These are phyloP conservation scores for Eucera pruinosa DNA, from an alignment of 2,888 invertebrate species.

Conservation along the genomic window DNA sequence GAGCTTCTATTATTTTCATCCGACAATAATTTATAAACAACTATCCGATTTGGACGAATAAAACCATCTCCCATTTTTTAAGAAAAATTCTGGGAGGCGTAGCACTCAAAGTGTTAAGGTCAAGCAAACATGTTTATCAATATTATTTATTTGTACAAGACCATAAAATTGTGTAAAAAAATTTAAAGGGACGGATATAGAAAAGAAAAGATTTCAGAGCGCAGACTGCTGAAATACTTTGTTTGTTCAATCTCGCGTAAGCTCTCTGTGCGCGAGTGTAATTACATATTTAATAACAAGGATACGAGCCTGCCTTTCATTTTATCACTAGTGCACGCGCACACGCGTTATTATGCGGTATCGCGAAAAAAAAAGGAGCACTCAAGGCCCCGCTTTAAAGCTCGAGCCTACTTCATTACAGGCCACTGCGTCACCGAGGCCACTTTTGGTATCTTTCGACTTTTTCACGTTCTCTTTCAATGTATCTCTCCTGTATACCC, in stretches of 20 bases:
- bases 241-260: neutral
- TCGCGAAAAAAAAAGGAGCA: slow-evolving; percentile 1
- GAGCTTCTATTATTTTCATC: too few relatives aligned
- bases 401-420: slow-evolving; percentile 34
- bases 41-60: too few relatives aligned
- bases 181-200: too few relatives aligned
- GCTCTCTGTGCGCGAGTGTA: neutral
- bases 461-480: neutral
- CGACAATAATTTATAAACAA: too few relatives aligned
- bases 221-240: neutral
- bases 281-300: slow-evolving; percentile 17
- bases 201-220: too few relatives aligned
- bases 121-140: too few relatives aligned
- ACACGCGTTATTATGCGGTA: slow-evolving; percentile 8
- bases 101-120: too few relatives aligned
- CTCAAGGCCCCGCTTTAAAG: slow-evolving; percentile 14
- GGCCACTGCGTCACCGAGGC: slow-evolving; percentile 38
- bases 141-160: too few relatives aligned
- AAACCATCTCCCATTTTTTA: too few relatives aligned
- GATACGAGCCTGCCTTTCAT: slow-evolving; percentile 2
- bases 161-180: too few relatives aligned
- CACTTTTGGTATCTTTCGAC: slow-evolving; percentile 28
- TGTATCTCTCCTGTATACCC: neutral
- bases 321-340: neutral
- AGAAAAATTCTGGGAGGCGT: too few relatives aligned